A percentile compares a stretch with the other conserved stretches of the same genome.
Evolutionary conservation across 1,140 invertebrate genomes (phyloP).

Genomic region (Condylostylus longicornis): DNA sequence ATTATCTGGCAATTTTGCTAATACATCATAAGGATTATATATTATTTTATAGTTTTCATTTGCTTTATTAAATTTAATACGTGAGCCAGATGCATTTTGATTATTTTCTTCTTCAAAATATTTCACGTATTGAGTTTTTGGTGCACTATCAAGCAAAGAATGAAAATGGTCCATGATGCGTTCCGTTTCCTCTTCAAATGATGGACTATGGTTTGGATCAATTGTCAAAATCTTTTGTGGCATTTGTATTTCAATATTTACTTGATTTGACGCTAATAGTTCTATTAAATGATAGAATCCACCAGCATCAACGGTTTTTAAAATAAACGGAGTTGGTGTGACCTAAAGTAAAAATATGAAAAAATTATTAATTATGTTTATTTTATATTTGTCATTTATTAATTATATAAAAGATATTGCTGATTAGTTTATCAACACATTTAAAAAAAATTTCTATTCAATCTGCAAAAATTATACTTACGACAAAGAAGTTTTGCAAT

Average conservation of each 20-base stretch:
- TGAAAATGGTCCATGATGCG: conserved; percentile 27
- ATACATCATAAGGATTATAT: conserved; percentile 17
- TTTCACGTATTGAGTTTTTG: conserved; percentile 25
- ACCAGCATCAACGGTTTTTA: too few relatives aligned
- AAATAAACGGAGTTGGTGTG: too few relatives aligned
- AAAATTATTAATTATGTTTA: too few relatives aligned
- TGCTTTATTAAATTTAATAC: conserved; percentile 21
- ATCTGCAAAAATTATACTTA: too few relatives aligned
- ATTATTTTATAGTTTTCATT: conserved; percentile 24
- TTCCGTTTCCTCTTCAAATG: conserved; percentile 13
- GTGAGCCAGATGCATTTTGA: conserved; percentile 8
- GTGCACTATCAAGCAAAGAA: conserved; percentile 26
- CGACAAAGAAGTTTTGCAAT: too few relatives aligned
- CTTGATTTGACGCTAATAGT: conserved; percentile 9
- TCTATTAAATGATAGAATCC: too few relatives aligned
- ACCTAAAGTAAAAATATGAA: too few relatives aligned
- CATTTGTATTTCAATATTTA: conserved; percentile 13
- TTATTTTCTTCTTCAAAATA: conserved; percentile 17
- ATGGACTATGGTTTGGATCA: conserved; percentile 15
- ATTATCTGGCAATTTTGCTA: conserved; percentile 20
- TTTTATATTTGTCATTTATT: too few relatives aligned
- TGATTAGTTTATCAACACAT: too few relatives aligned
- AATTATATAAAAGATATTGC: too few relatives aligned
- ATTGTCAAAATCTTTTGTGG: conserved; percentile 24
- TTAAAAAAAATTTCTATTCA: too few relatives aligned